Evolutionary conservation across 2,888 invertebrate genomes (phyloP).

Genomic region (Podotricha telesiphe): DNA sequence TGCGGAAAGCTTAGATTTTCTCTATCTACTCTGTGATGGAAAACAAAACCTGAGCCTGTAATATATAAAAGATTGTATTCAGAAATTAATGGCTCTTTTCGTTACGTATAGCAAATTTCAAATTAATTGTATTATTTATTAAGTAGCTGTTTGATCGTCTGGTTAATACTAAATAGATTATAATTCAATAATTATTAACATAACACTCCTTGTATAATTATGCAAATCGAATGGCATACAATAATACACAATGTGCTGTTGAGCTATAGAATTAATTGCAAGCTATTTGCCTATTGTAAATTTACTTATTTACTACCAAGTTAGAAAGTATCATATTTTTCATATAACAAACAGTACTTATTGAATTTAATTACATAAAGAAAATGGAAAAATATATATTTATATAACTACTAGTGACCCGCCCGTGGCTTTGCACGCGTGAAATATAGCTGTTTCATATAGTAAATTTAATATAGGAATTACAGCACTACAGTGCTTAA

Average conservation of each 20-base stretch:
- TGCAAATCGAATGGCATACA: slow-evolving; percentile 21
- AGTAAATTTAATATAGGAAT: no score
- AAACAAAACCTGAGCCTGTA: not conserved
- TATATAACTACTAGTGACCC: no score
- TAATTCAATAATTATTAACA: slow-evolving; percentile 14
- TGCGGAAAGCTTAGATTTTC: not conserved
- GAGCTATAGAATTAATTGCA: slow-evolving; percentile 10
- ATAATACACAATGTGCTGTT: slow-evolving; percentile 12
- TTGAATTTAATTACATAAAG: no score
- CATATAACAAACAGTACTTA: no score
- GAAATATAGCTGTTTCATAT: no score
- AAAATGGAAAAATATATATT: no score
- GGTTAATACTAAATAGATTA: slow-evolving; percentile 7
- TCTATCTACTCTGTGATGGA: not conserved
- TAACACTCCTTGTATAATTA: slow-evolving; percentile 23
- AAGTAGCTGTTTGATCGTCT: not conserved
- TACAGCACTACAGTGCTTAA: no score
- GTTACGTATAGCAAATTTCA: not conserved
- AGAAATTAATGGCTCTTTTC: not conserved
- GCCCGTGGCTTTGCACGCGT: no score
- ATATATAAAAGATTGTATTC: not conserved
- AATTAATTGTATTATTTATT: slow-evolving; percentile 1
- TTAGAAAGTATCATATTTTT: not conserved
- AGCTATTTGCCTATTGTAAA: not conserved
- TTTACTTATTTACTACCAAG: not conserved